Evolutionary conservation across 2,797 vertebrate genomes (phyloP).

Genomic region (Staurois parvus): DNA sequence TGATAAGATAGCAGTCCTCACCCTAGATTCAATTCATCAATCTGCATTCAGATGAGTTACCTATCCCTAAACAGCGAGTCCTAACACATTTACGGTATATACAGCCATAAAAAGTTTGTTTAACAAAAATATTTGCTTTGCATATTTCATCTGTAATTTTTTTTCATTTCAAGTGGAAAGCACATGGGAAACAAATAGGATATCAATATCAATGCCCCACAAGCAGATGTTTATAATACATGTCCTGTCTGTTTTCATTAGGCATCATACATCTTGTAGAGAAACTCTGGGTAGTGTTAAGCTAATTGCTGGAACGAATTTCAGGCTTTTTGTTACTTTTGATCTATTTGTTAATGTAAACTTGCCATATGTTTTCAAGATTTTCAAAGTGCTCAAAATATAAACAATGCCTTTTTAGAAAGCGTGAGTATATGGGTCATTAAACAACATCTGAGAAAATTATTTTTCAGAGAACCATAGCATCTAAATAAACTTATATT

Average conservation of each 20-base stretch:
- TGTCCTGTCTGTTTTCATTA: conserved; percentile 43
- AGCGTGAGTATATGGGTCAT: neutral
- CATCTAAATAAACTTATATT: no score
- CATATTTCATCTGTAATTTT: conserved; percentile 50
- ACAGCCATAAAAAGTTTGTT: conserved; percentile 14
- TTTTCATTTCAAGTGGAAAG: conserved; percentile 36
- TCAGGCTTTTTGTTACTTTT: conserved; percentile 24
- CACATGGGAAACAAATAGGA: conserved; percentile 32
- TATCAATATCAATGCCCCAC: conserved; percentile 18
- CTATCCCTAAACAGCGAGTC: neutral
- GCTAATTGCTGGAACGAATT: conserved; percentile 33
- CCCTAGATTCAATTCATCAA: conserved; percentile 20
- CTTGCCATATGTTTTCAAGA: conserved; percentile 23
- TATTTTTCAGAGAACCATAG: neutral
- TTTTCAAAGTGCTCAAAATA: conserved; percentile 15
- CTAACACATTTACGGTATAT: conserved; percentile 18
- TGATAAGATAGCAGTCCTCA: conserved; percentile 7
- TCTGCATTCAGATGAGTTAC: neutral
- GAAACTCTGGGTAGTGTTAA: conserved; percentile 9
- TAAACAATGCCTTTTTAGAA: neutral
- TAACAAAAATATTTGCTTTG: conserved; percentile 40
- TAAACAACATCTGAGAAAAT: neutral
- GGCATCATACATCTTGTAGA: conserved; percentile 23
- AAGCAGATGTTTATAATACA: conserved; percentile 49
- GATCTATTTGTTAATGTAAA: conserved; percentile 33